phyloP scores from a whole-genome alignment of 2,888 invertebrate genomes.

The Monochamus alternatus region DNA sequence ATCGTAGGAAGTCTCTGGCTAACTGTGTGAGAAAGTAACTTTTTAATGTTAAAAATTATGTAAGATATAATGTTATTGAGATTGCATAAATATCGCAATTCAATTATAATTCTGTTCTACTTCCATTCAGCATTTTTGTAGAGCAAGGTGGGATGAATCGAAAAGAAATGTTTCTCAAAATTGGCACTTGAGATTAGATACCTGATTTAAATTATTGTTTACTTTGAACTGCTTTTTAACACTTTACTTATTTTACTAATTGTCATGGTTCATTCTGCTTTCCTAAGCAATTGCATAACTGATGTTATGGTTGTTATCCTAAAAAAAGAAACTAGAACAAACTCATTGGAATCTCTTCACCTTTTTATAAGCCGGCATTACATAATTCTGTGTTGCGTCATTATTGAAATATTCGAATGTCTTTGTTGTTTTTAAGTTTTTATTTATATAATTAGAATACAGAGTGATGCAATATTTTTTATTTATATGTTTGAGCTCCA shows the following conservation, averaged over 20 bases:
- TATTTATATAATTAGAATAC: too few species aligned
- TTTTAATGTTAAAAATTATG: constrained; percentile 16
- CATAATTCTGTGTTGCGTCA: neutral
- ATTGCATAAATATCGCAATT: constrained; percentile 20
- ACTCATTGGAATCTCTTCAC: neutral
- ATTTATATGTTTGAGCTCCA: too few species aligned
- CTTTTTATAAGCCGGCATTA: neutral
- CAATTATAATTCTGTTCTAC: constrained; percentile 7
- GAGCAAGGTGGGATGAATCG: neutral
- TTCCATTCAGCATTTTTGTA: constrained; percentile 13
- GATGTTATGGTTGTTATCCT: neutral
- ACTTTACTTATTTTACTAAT: neutral
- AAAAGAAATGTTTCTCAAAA: neutral
- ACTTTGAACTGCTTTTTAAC: too few species aligned
- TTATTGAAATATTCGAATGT: neutral
- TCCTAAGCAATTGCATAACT: neutral
- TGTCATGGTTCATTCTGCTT: neutral
- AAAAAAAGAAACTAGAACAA: constrained; percentile 4
- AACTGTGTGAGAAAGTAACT: constrained; percentile 19
- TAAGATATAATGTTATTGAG: constrained; percentile 12
- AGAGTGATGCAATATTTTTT: too few species aligned
- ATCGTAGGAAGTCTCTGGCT: neutral
- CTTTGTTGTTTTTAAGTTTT: too few species aligned
- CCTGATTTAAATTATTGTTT: too few species aligned
- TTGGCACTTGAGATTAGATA: too few species aligned